phyloP scores from a whole-genome alignment of 2,113 vertebrate genomes.

The Oophaga pumilio region DNA sequence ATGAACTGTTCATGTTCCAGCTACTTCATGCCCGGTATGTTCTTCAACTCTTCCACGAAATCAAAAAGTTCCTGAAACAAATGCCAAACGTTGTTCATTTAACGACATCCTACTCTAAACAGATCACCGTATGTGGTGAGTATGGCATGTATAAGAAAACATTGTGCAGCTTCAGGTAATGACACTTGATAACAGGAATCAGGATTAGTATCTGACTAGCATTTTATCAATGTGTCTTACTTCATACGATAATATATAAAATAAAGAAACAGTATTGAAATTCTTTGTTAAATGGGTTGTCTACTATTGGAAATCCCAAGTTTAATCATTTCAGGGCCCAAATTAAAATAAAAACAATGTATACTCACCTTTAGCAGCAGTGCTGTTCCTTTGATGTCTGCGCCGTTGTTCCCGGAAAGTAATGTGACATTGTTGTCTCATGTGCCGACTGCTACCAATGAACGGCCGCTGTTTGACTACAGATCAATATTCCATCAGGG shows the following conservation, averaged over 20 bases:
- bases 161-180: background rate
- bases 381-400: too few relatives aligned
- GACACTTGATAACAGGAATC: background rate
- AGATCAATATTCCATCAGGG: too few relatives aligned
- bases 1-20: conserved; percentile 65
- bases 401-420: too few relatives aligned
- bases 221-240: background rate
- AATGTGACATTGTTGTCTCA: too few relatives aligned
- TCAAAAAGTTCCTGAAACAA: conserved; percentile 84
- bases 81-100: conserved; percentile 87
- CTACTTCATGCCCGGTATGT: conserved; percentile 88
- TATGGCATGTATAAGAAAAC: background rate
- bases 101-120: conserved; percentile 83
- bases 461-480: too few relatives aligned
- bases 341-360: too few relatives aligned
- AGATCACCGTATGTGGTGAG: conserved; percentile 89
- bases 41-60: conserved; percentile 85
- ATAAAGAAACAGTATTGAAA: too few relatives aligned
- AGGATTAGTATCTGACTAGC: background rate
- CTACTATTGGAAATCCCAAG: too few relatives aligned
- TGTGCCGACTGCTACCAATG: too few relatives aligned
- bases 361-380: too few relatives aligned
- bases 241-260: background rate
- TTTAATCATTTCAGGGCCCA: too few relatives aligned
- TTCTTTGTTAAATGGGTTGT: too few relatives aligned